These are phyloP conservation scores for Coracias cyanogaster DNA, from an alignment of 2,797 vertebrate species.

Conservation along the genomic window DNA sequence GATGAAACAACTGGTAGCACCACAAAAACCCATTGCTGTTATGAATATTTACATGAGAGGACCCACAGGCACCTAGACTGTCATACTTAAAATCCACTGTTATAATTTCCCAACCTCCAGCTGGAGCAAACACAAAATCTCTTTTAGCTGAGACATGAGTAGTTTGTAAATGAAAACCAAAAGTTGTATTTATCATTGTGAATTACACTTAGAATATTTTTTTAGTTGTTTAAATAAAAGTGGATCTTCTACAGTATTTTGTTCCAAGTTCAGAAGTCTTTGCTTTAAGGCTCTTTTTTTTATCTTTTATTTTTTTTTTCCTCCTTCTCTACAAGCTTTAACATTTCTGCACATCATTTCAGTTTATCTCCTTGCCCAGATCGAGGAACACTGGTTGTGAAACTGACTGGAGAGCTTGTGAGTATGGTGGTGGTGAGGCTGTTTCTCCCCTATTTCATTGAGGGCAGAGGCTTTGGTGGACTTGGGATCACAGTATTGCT, in stretches of 20 bases:
- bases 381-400: not conserved
- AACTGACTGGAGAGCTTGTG: not conserved
- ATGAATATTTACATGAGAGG: not conserved
- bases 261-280: not conserved
- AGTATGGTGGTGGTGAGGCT: not conserved
- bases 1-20: not conserved
- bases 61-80: not conserved
- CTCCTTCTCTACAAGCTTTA: not conserved
- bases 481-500: not conserved
- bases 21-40: not conserved
- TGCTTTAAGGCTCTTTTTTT: not conserved
- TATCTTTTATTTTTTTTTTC: not conserved
- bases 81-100: not conserved
- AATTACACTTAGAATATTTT: not conserved
- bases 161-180: not conserved
- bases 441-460: not conserved
- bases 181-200: not conserved
- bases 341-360: not conserved
- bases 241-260: not conserved
- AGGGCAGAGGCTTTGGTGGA: not conserved
- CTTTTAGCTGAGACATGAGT: not conserved
- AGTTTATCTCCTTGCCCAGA: not conserved
- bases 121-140: not conserved
- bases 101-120: not conserved
- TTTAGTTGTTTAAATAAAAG: not conserved